phyloP scores from a whole-genome alignment of 2,797 vertebrate species.

The Poeciliopsis infans region DNA sequence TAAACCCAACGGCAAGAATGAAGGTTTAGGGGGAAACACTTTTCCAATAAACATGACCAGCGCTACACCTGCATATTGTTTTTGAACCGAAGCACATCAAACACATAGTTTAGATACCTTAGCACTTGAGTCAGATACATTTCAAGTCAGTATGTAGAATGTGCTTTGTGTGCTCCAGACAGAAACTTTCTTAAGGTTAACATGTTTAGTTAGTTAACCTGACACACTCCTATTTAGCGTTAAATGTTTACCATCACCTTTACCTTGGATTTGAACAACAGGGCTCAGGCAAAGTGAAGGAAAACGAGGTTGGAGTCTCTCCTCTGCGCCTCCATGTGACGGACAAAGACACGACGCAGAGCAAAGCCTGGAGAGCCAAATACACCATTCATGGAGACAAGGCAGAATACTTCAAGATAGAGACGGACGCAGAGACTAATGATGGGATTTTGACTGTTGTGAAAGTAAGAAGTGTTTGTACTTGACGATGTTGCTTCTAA shows the following conservation, averaged over 20 bases:
- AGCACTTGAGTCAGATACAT: neutral
- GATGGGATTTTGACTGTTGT: conserved; percentile 76
- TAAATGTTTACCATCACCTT: neutral
- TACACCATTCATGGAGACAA: conserved; percentile 67
- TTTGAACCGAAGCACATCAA: neutral
- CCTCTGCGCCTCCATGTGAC: conserved; percentile 66
- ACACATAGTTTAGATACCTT: neutral
- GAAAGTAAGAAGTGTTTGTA: conserved; percentile 50
- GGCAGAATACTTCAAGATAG: conserved; percentile 56
- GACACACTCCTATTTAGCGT: neutral
- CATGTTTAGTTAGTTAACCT: neutral
- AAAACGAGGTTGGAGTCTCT: conserved; percentile 53
- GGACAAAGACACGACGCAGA: conserved; percentile 62
- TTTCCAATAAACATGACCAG: neutral
- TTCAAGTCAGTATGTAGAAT: neutral
- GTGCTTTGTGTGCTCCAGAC: neutral
- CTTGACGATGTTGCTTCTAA: too few species aligned
- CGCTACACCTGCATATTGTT: neutral
- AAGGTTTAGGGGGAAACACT: neutral
- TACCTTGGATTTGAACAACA: conserved; percentile 18
- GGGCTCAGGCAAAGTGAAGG: conserved; percentile 65
- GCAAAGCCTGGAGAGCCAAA: conserved; percentile 66
- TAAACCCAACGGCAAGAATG: neutral
- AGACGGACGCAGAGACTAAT: conserved; percentile 76
- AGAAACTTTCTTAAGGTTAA: neutral